A percentile compares a stretch with the other conserved stretches of the same genome.
Evolutionary conservation across 2,888 invertebrate species (phyloP).

Genomic region (Drosophila neotestacea): DNA sequence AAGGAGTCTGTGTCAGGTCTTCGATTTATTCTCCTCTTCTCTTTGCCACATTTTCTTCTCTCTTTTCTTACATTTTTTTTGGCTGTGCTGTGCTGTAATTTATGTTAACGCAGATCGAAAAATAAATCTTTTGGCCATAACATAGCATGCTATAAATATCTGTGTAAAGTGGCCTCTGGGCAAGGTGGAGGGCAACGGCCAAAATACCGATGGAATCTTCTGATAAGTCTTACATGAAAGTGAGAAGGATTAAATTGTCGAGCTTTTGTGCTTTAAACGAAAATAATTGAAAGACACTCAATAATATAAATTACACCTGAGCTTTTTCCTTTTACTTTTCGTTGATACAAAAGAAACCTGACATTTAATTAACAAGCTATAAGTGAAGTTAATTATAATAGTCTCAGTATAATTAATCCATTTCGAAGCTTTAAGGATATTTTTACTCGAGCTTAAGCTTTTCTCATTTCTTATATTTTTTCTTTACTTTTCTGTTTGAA

Average conservation of each 20-base stretch:
- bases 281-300: conserved; percentile 5
- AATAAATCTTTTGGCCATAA: conserved; percentile 67
- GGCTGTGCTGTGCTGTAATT: conserved; percentile 55
- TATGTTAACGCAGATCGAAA: conserved; percentile 72
- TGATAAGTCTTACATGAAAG: conserved; percentile 36
- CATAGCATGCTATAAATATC: conserved; percentile 65
- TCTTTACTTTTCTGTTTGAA: too few relatives aligned
- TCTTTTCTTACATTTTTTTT: conserved; percentile 19
- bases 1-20: conserved; percentile 39
- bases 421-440: not conserved
- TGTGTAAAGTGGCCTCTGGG: conserved; percentile 48
- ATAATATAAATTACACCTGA: not conserved
- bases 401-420: not conserved
- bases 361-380: too few relatives aligned
- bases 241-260: conserved; percentile 8
- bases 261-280: conserved; percentile 3
- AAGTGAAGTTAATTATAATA: not conserved
- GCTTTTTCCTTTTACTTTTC: not conserved
- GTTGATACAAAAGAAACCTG: too few relatives aligned
- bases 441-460: too few relatives aligned
- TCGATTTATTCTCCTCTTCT: conserved; percentile 24
- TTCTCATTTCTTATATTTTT: too few relatives aligned
- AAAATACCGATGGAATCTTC: conserved; percentile 29
- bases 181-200: conserved; percentile 36
- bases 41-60: conserved; percentile 15